Percentiles rank a stretch among this genome's conserved stretches.
Evolutionary conservation across 2,888 invertebrate species (phyloP).

Genomic region (Nemotelus pantherinus): DNA sequence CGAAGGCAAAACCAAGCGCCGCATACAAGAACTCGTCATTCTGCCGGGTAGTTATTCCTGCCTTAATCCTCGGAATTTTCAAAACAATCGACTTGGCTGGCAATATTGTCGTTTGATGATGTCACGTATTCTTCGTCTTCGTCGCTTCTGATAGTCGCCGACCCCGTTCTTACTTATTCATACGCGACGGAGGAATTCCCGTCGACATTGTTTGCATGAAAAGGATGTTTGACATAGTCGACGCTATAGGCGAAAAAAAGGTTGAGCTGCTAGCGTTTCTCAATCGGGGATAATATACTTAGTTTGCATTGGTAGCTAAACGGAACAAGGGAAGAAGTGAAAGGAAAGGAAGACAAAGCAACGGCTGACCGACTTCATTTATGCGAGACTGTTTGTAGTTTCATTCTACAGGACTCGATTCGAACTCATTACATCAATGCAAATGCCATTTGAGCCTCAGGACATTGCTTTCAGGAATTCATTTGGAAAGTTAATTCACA

Average conservation of each 20-base stretch:
- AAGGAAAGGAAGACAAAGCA: slow-evolving; percentile 14
- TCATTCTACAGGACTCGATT: background rate
- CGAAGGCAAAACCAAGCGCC: background rate
- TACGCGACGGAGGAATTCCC: background rate
- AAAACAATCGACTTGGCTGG: slow-evolving; percentile 13
- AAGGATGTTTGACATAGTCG: slow-evolving; percentile 17
- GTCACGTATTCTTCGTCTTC: slow-evolving; percentile 15
- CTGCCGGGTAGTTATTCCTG: background rate
- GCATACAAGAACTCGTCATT: background rate
- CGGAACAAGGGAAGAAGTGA: background rate
- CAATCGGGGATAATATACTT: background rate
- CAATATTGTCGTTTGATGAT: slow-evolving; percentile 7
- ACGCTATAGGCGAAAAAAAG: background rate
- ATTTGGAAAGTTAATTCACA: slow-evolving; percentile 35
- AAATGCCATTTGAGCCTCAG: slow-evolving; percentile 29
- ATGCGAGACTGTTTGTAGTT: background rate
- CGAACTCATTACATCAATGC: slow-evolving; percentile 24
- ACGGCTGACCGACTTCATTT: background rate
- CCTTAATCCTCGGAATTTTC: background rate
- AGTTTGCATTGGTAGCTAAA: background rate
- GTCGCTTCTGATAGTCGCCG: background rate
- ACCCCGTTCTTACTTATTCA: background rate
- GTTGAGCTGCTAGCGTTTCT: background rate
- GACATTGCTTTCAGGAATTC: slow-evolving; percentile 29
- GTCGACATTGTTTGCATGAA: slow-evolving; percentile 7